phyloP scores from a whole-genome alignment of 2,797 vertebrate genomes.

The Cryptoblepharus egeriae region DNA sequence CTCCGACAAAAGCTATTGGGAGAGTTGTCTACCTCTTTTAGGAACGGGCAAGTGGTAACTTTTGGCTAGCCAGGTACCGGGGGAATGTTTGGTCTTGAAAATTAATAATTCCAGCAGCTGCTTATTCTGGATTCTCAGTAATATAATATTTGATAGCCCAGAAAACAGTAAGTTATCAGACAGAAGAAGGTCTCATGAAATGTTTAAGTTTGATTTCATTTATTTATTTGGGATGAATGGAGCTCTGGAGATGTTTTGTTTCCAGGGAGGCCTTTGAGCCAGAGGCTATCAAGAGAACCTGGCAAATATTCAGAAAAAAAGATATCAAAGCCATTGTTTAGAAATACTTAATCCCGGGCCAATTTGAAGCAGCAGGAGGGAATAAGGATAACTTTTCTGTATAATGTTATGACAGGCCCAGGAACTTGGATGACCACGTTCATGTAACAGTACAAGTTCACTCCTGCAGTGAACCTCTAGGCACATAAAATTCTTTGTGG shows the following conservation, averaged over 20 bases:
- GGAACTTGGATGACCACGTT: constrained; percentile 33
- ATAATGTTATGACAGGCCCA: not conserved
- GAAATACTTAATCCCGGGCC: constrained; percentile 39
- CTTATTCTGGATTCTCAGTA: constrained; percentile 14
- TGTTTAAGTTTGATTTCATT: constrained; percentile 48
- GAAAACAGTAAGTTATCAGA: constrained; percentile 41
- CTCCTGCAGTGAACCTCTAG: not conserved
- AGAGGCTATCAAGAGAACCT: constrained; percentile 30
- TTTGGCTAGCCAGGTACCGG: constrained; percentile 10
- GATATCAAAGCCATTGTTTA: constrained; percentile 52
- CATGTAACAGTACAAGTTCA: constrained; percentile 11
- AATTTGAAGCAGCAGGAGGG: constrained; percentile 12
- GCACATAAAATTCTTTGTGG: not conserved
- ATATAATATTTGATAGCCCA: rapidly evolving
- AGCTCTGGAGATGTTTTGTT: constrained; percentile 52
- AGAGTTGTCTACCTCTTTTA: not conserved
- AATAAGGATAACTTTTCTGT: constrained; percentile 10
- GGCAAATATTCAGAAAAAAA: constrained; percentile 44
- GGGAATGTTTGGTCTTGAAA: not conserved
- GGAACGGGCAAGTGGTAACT: constrained; percentile 11
- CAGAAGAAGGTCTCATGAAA: constrained; percentile 23
- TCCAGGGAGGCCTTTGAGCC: constrained; percentile 53
- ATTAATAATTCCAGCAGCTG: constrained; percentile 3
- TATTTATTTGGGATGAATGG: constrained; percentile 45
- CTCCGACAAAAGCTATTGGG: not conserved